These are phyloP conservation scores for Eptesicus fuscus DNA, from an alignment of 2,113 vertebrate genomes.

Conservation along the genomic window DNA sequence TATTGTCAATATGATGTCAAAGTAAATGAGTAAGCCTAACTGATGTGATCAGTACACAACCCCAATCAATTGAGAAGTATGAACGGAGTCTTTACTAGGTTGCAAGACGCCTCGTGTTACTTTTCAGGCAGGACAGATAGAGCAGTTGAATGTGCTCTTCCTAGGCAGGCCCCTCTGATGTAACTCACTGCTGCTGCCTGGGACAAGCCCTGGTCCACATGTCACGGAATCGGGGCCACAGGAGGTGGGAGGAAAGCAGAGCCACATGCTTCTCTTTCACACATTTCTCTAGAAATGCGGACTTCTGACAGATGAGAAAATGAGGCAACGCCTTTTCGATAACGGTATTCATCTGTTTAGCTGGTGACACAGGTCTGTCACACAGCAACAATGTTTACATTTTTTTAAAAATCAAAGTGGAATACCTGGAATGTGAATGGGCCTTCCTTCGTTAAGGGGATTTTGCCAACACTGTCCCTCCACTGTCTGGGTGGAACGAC, in stretches of 20 bases:
- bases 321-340: not conserved
- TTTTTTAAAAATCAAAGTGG: not conserved
- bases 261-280: not conserved
- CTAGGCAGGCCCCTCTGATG: no score
- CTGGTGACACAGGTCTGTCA: not conserved
- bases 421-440: not conserved
- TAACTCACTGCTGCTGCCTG: not conserved
- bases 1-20: not conserved
- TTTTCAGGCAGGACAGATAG: not conserved
- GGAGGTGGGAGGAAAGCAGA: not conserved
- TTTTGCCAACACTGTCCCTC: not conserved
- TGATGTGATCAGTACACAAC: not conserved
- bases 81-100: not conserved
- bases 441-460: not conserved
- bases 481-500: rapidly evolving
- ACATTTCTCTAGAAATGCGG: not conserved
- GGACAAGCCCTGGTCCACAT: not conserved
- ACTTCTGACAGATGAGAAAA: not conserved
- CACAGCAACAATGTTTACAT: not conserved
- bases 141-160: not conserved
- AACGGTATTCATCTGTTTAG: not conserved
- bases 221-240: not conserved
- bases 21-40: not conserved
- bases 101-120: not conserved
- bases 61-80: not conserved